These are phyloP conservation scores for Dipodomys ordii DNA, from an alignment of 2,113 vertebrate species.

Conservation along the genomic window DNA sequence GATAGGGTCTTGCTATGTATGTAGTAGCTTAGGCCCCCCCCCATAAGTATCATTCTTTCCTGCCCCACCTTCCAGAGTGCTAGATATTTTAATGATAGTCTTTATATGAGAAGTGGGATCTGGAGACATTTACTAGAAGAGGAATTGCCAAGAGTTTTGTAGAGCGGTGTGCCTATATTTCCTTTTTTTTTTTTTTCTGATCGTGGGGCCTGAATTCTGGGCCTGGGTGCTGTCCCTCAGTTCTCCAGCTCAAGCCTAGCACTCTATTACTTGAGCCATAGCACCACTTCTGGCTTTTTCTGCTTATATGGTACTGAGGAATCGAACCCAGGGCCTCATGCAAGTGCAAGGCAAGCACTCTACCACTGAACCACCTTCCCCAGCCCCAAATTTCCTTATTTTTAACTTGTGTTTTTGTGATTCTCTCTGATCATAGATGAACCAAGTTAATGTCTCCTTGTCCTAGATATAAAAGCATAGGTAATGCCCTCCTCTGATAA, in stretches of 20 bases:
- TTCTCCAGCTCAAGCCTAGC: too few relatives aligned
- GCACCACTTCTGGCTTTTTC: too few relatives aligned
- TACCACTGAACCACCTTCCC: too few relatives aligned
- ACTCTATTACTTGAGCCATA: too few relatives aligned
- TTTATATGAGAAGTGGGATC: neutral
- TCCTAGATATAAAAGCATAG: neutral
- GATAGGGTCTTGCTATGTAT: neutral
- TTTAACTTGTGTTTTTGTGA: neutral
- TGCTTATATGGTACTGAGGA: too few relatives aligned
- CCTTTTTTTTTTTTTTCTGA: neutral
- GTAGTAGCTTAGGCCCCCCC: neutral
- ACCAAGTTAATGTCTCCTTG: neutral
- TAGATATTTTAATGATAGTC: neutral
- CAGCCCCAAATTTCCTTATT: neutral
- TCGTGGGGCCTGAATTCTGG: too few relatives aligned
- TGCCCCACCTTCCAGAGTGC: neutral
- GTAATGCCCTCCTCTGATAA: too few relatives aligned
- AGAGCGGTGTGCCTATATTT: neutral
- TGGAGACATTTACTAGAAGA: slow-evolving; percentile 1
- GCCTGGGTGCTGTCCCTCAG: too few relatives aligned
- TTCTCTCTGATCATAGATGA: neutral
- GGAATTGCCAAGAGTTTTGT: neutral
- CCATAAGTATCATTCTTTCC: neutral
- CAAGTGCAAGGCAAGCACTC: too few relatives aligned
- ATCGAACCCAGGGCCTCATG: too few relatives aligned